Evolutionary conservation across 2,888 invertebrate genomes (phyloP), one percentile per base, ranked within the genome.

Genomic region (Megamerina dolium): DNA sequence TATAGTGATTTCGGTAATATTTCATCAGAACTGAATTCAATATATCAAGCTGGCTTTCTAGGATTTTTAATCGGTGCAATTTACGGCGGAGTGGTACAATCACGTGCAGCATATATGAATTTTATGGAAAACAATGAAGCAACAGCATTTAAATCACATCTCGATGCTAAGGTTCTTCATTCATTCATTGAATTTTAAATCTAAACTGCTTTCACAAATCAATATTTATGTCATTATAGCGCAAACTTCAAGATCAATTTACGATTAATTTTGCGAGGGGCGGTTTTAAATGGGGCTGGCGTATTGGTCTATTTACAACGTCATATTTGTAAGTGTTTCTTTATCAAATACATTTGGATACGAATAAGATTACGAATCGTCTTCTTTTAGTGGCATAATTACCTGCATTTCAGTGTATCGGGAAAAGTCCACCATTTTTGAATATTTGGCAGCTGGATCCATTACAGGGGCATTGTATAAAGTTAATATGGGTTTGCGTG

Each of bases 71-170:
- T 79, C 17, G 88, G 87, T 13, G 80, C 74, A 1, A 52, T 78
- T 32, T 75, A 81, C 58, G 85, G 86, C 39, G 85, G 85, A 19
- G 73, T 83, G 57, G 61, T 75, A 3, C 69, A 74, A 52, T 81
- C 83, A 10, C 74, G 77, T 53, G 60, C 62, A 4, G 76, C 82
- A 2, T 84, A 83, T 57, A 50, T 79, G 31, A 74, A 79, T 55
- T 87, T 86, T 55, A 79, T 87, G 64, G 80, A 80, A 62, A 82
- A 75, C 50, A 86, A 87, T 68, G 79, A 85, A 72, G 87, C 85
- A 8, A 82, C 85, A 4, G 74, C 76, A 37, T 87, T 82, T 64
- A 70, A 70, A 37, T 76, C 77, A 38, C 81, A 82, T 48, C 63
- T 78, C 6, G 78, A 85, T 40, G 87, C 87, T 3, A 83, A 85